A percentile compares a stretch with the other conserved stretches of the same genome.
These are phyloP conservation scores for Hirtodrosophila duncani DNA, from an alignment of 2,888 invertebrate genomes.

Conservation along the genomic window DNA sequence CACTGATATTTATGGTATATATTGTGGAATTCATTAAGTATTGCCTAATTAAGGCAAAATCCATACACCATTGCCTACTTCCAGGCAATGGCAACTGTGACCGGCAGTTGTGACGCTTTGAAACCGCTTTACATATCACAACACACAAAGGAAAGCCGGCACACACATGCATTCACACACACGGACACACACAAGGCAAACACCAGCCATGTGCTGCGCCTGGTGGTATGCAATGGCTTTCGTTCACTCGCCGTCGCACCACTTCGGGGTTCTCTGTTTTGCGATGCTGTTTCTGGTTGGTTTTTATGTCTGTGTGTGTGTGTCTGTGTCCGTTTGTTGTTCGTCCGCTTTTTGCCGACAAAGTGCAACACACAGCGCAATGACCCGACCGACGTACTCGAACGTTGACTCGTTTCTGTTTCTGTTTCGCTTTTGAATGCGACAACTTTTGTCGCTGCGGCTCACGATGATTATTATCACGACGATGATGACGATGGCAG, in stretches of 20 bases:
- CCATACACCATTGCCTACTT: too few relatives aligned
- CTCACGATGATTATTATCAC: constrained; percentile 31
- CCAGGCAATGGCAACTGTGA: too few relatives aligned
- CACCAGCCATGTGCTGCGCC: constrained; percentile 27
- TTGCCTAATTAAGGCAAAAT: too few relatives aligned
- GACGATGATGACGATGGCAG: constrained; percentile 19
- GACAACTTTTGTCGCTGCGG: constrained; percentile 54
- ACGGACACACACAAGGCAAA: constrained; percentile 4
- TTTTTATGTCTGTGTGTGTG: constrained; percentile 1
- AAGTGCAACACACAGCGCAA: constrained; percentile 67
- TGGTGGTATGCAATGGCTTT: constrained; percentile 40
- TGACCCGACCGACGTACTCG: constrained; percentile 75
- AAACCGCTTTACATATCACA: constrained; percentile 21
- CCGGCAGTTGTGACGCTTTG: not conserved
- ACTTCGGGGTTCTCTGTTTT: not conserved
- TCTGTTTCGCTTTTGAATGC: constrained; percentile 39
- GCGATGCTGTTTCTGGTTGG: not conserved
- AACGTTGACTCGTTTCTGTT: constrained; percentile 76
- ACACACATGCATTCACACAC: constrained; percentile 2
- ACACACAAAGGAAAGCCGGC: constrained; percentile 20
- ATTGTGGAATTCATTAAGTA: too few relatives aligned
- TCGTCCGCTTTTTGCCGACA: constrained; percentile 25
- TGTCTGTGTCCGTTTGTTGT: not conserved
- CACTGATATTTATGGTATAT: too few relatives aligned
- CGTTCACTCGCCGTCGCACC: constrained; percentile 11